Percentiles rank a stretch among this genome's conserved stretches.
These are phyloP conservation scores for Rambutsinella grinnellia DNA, from an alignment of 2,888 invertebrate species.

Conservation along the genomic window DNA sequence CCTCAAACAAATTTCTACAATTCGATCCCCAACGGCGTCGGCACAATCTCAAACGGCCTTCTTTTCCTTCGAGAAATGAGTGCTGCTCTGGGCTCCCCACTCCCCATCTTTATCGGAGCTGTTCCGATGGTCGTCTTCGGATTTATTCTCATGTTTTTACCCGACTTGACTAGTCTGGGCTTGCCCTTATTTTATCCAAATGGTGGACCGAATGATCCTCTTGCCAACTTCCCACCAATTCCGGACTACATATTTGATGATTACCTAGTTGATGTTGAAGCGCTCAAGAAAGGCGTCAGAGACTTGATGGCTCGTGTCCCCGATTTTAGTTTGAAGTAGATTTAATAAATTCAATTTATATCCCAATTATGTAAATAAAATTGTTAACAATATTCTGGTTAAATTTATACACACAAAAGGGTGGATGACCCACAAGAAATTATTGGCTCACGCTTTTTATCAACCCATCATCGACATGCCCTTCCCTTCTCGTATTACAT, in stretches of 20 bases:
- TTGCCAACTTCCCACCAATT: conserved; percentile 9
- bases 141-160: conserved; percentile 5
- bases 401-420: too few species aligned
- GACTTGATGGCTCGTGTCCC: too few species aligned
- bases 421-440: too few species aligned
- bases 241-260: conserved; percentile 5
- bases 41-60: conserved; percentile 9
- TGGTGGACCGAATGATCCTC: conserved; percentile 12
- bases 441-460: too few species aligned
- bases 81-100: not conserved
- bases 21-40: conserved; percentile 20
- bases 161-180: conserved; percentile 13
- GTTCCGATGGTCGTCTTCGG: conserved; percentile 6
- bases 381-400: too few species aligned
- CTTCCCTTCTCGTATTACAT: too few species aligned
- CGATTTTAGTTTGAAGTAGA: too few species aligned
- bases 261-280: conserved; percentile 11
- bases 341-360: too few species aligned
- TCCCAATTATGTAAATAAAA: too few species aligned
- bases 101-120: conserved; percentile 6
- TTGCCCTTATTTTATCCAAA: conserved; percentile 13
- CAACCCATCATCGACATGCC: too few species aligned
- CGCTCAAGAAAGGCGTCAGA: not conserved
- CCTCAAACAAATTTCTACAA: conserved; percentile 28
- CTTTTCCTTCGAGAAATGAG: not conserved